These are phyloP conservation scores for Camponotus floridanus DNA, from an alignment of 1,140 invertebrate genomes.

Conservation along the genomic window DNA sequence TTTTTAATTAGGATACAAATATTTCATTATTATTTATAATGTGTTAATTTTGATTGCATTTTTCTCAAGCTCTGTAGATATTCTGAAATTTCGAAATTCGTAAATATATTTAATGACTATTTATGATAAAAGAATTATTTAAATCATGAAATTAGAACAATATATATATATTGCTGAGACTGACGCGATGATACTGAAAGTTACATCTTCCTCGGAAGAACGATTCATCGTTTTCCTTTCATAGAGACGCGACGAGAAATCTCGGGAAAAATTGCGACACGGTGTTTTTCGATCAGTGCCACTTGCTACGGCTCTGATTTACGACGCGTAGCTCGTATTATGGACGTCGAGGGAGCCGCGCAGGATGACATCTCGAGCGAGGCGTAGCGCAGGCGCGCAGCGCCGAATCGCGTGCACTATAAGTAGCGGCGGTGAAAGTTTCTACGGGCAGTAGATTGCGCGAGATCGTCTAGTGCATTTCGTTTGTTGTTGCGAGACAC, in stretches of 20 bases:
- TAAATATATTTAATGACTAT: not conserved
- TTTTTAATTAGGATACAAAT: not conserved
- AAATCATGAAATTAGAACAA: not conserved
- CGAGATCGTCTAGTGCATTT: constrained; percentile 9
- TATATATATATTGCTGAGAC: too few relatives aligned
- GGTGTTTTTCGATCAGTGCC: constrained; percentile 13
- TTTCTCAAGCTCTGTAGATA: not conserved
- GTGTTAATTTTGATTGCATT: not conserved
- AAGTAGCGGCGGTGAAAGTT: constrained; percentile 75
- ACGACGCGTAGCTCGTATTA: constrained; percentile 35
- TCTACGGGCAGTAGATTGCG: constrained; percentile 63
- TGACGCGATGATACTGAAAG: not conserved
- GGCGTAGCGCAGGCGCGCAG: constrained; percentile 45
- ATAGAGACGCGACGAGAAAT: not conserved
- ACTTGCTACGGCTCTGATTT: constrained; percentile 46
- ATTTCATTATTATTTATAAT: not conserved
- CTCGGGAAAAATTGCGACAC: constrained; percentile 10
- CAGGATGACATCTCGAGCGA: constrained; percentile 45
- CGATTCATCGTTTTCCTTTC: not conserved
- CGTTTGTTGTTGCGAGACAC: not conserved
- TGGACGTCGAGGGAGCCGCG: constrained; percentile 15
- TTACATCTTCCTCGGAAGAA: not conserved
- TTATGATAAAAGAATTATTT: not conserved
- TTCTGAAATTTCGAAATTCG: not conserved
- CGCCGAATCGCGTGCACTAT: constrained; percentile 48